Base-by-base conservation (phyloP, 2,888 invertebrate genomes). In the Drosophila leonis region DNA sequence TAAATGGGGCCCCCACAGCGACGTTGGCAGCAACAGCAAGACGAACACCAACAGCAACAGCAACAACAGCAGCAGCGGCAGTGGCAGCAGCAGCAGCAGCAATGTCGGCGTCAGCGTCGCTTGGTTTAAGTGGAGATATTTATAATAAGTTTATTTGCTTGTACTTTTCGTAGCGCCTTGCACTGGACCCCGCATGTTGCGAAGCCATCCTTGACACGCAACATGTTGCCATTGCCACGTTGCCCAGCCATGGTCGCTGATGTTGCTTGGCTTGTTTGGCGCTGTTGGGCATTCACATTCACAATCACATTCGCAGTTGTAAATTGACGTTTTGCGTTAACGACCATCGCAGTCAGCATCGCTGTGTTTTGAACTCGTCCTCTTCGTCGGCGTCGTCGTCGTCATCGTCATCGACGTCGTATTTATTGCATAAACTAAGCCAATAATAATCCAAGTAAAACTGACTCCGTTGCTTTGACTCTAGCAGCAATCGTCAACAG, bases 271-370 rank as follows among this genome's bases (percentile, higher is more conserved):
- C 90, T 84, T 79, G 85, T 87, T 90, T 89, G 82, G 56, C 80
- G 88, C 90, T 79, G 65, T 84, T 75, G 75, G 78, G 67, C 83
- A 74, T 84, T 82, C 83, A 76, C 77, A 90, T 82, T 82, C 80
- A 79, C 85, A 84, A 80, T 90, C 88, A 80, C 90, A 90, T 91
- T 91, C 90, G 82, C 90, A 90, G 91, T 91, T 82, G 90, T 89
- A 90, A 91, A 89, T 91, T 86, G 91, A 78, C 84, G 91, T 89
- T 88, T 90, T 88, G 79, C 81, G 91, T 90, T 84, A 90, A 90
- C 90, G 91, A 88, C 80, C 88, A 76, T 75, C 77, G 69, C 61
- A 75, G 37, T 63, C 80, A 60, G 60, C 62, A 44, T 55, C 60
- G 75, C 56, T 65, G 61, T 65, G 65, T 65, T 52, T 52, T 48